Conservation (phyloP, 1,140 invertebrate genomes). For the Cryptotermes secundus region DNA sequence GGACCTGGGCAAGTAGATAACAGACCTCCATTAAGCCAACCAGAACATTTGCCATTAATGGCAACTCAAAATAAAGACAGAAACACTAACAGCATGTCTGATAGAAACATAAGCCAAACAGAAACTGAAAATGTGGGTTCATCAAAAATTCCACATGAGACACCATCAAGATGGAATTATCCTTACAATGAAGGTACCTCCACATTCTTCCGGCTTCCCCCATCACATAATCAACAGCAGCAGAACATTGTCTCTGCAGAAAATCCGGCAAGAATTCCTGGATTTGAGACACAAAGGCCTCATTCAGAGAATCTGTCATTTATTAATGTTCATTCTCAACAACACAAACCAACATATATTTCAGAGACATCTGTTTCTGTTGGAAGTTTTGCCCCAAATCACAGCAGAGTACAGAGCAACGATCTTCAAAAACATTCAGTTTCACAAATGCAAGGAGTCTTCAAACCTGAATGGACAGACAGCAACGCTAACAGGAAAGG, state of each 20-base stretch:
- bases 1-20: constrained; percentile 26
- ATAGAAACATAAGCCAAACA: background rate
- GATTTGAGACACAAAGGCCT: constrained; percentile 21
- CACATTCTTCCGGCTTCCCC: background rate
- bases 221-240: background rate
- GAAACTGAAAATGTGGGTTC: background rate
- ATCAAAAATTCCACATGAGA: constrained; percentile 8
- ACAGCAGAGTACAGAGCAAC: background rate
- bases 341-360: background rate
- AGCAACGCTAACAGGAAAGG: background rate
- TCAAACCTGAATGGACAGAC: background rate
- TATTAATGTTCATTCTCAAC: background rate
- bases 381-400: background rate
- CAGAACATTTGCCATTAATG: background rate
- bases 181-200: constrained; percentile 20
- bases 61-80: background rate
- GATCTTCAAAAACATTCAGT: background rate
- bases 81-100: background rate
- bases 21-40: background rate
- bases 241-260: background rate
- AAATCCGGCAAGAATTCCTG: constrained; percentile 22
- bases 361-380: background rate
- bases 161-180: constrained; percentile 5
- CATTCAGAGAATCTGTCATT: background rate
- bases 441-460: background rate